Evolutionary conservation across 1,140 invertebrate genomes (phyloP), one percentile per base, ranked within the genome.

Genomic region (Temnothorax longispinosus): DNA sequence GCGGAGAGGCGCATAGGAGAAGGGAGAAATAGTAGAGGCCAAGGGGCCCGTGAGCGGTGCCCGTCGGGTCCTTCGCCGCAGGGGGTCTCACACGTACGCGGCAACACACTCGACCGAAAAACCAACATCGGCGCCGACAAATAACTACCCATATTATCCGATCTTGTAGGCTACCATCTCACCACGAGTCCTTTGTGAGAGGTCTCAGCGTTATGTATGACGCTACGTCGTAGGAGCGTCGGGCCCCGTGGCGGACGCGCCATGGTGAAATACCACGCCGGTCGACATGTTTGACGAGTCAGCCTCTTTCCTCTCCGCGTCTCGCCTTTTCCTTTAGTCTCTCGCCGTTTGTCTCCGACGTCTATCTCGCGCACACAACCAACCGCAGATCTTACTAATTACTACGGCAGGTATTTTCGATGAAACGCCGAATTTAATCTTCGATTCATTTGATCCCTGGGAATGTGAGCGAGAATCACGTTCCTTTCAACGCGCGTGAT

Each of bases 51-150:
- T 21, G 54, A 41, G 77, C 13, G 87, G 78, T 87, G 89, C 91
- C 89, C 92, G 91, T 91, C 94, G 94, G 90, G 93, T 92, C 93
- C 85, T 91, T 89, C 94, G 62, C 94, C 85, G 91, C 94, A 93
- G 94, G 94, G 93, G 94, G 93, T 94, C 92, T 90, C 91, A 91
- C 92, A 88, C 91, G 91, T 87, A 93, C 90, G 90, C 65, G 89
- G 89, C 86, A 92, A 94, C 93, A 94, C 93, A 94, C 76, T 82
- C 88, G 35, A 35, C 87, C 90, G 89, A 95, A 95, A 94, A 95
- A 95, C 94, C 94, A 95, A 95, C 94, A 95, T 94, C 94, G 94
- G 93, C 93, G 94, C 94, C 94, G 95, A 95, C 94, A 95, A 95
- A 95, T 95, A 95, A 95, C 94, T 94, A 94, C 94, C 93, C 94